These are phyloP conservation scores for Hemichromis elongatus DNA, from an alignment of 2,113 vertebrate genomes.

Conservation along the genomic window DNA sequence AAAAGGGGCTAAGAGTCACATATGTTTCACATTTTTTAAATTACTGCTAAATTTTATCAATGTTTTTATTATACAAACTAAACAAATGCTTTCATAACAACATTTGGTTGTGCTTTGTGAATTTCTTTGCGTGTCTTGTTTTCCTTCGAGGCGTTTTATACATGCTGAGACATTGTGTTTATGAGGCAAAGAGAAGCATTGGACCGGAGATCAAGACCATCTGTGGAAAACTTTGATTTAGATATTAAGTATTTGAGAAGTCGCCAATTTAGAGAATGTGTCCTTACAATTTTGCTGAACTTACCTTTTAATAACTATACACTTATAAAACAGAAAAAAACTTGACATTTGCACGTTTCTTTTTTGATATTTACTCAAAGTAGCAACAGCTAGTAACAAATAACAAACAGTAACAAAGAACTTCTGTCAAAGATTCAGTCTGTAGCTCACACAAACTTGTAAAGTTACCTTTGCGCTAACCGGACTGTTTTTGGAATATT, in stretches of 20 bases:
- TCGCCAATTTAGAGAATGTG: background rate
- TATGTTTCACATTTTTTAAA: background rate
- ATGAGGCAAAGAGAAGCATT: background rate
- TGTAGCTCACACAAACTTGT: background rate
- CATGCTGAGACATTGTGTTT: background rate
- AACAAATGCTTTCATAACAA: background rate
- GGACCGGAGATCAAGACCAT: background rate
- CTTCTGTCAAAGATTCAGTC: background rate
- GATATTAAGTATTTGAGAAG: background rate
- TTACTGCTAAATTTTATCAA: background rate
- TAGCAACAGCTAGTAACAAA: background rate
- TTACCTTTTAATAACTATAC: background rate
- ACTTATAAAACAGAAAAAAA: background rate
- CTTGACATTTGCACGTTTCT: background rate
- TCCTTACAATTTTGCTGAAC: background rate
- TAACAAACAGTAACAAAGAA: background rate
- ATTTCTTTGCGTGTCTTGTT: background rate
- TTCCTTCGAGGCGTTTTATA: background rate
- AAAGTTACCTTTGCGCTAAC: background rate
- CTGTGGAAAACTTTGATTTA: background rate
- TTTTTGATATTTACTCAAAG: background rate
- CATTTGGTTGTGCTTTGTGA: background rate
- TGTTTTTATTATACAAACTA: background rate
- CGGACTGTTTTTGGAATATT: background rate
- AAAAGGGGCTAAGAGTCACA: background rate